phyloP scores from a whole-genome alignment of 2,888 invertebrate genomes.

The Rhyacophila evoluta region DNA sequence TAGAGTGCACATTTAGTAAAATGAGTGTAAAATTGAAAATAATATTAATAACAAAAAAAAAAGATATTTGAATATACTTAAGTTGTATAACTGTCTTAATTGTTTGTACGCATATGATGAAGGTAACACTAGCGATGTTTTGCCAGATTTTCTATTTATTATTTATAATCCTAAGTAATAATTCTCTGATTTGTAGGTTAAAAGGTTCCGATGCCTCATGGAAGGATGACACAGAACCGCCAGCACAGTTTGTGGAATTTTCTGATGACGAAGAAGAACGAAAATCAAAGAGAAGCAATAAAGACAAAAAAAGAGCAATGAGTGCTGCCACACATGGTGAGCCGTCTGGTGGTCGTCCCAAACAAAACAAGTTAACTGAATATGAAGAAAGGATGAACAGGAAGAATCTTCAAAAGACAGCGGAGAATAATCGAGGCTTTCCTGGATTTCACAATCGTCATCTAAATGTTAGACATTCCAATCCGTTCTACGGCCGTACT shows the following conservation, averaged over 20 bases:
- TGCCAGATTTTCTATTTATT: no score
- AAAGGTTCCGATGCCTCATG: conserved; percentile 93
- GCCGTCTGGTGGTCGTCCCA: conserved; percentile 59
- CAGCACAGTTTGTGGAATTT: conserved; percentile 78
- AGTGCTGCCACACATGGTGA: conserved; percentile 57
- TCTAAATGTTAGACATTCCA: not conserved
- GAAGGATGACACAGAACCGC: conserved; percentile 85
- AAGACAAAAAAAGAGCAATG: conserved; percentile 59
- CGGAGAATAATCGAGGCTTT: conserved; percentile 60
- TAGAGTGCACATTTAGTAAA: no score
- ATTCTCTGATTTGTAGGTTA: conserved; percentile 65
- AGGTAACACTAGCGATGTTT: no score
- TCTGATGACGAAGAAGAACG: conserved; percentile 92
- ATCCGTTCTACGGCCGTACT: conserved; percentile 20
- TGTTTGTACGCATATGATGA: no score
- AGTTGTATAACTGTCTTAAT: no score
- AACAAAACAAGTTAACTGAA: conserved; percentile 57
- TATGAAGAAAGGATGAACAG: conserved; percentile 62
- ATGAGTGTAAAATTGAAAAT: no score
- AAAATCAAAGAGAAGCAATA: conserved; percentile 63
- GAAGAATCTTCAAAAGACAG: conserved; percentile 64
- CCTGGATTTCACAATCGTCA: not conserved
- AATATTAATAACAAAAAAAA: no score
- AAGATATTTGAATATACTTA: no score
- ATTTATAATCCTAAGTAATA: no score